phyloP scores from a whole-genome alignment of 2,888 invertebrate species.

The Sisyra nigra region DNA sequence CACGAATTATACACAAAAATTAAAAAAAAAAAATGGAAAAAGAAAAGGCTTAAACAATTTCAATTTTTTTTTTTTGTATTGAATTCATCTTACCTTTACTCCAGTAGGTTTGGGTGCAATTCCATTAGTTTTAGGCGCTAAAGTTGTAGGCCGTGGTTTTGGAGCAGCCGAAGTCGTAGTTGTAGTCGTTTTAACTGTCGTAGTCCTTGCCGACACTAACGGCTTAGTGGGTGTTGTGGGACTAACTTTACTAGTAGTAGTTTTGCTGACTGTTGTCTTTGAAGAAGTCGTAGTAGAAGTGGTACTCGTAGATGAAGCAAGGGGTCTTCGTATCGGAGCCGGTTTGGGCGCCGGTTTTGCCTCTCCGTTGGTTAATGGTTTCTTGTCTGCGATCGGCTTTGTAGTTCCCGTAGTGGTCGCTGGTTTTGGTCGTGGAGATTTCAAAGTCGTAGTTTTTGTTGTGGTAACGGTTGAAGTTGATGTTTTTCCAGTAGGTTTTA shows the following conservation, averaged over 20 bases:
- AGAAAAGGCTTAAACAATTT: neutral
- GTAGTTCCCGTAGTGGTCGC: constrained; percentile 12
- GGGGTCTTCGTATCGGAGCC: constrained; percentile 19
- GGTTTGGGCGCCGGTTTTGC: constrained; percentile 17
- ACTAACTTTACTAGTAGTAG: constrained; percentile 6
- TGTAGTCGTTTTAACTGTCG: constrained; percentile 13
- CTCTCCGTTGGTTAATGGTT: constrained; percentile 8
- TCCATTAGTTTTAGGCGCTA: constrained; percentile 6
- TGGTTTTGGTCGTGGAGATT: constrained; percentile 13
- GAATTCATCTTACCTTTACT: constrained; percentile 6
- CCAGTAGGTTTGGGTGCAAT: constrained; percentile 6
- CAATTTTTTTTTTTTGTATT: neutral
- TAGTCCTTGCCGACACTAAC: constrained; percentile 13
- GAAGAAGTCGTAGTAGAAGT: constrained; percentile 11
- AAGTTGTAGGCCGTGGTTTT: constrained; percentile 12
- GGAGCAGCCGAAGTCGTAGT: constrained; percentile 13
- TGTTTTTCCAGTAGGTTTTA: constrained; percentile 9
- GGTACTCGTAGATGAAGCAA: constrained; percentile 9
- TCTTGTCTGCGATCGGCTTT: constrained; percentile 5
- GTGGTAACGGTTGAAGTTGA: constrained; percentile 10
- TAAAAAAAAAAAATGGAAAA: neutral
- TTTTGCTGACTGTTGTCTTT: constrained; percentile 2
- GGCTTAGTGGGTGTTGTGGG: constrained; percentile 11
- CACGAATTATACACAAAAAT: too few relatives aligned
- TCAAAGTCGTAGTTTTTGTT: constrained; percentile 14